Base-by-base conservation (phyloP, 2,113 vertebrate genomes). In the zebrafish (Danio rerio) region DNA sequence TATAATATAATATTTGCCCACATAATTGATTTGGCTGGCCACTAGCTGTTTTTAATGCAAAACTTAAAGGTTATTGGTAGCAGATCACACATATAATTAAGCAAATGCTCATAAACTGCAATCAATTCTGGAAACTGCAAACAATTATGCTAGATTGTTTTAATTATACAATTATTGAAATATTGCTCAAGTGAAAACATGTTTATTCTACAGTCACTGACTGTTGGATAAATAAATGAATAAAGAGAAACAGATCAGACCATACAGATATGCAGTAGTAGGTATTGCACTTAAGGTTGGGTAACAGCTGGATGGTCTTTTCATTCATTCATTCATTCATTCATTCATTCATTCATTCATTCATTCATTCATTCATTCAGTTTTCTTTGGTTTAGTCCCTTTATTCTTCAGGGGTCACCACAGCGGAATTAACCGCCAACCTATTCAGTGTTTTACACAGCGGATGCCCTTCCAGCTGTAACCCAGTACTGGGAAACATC, bases 201-300 rank as follows among this genome's bases (percentile, higher is more conserved):
- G 0, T 18, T 50, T 70, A 10, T 47, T 69, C 20, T 43, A 6
- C 9, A 45, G 42, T 68, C 15, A 45, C 42, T 72, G 69, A 72
- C 5, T 53, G 13, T 53, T 53, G 69, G 31, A 72, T 53, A 71
- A 53, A 55, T n/a, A 52, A 40, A 72, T 72, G 5, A 31, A 72
- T 40, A 40, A 40, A 6, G 70, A 40, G 11, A 31, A 71, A 53
- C 11, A 21, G 5, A 61, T 31, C 10, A 61, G 59, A 31, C 49
- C 0, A 15, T 21, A 50, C 31, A 63, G 12, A 3, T 11, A 63
- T n/a, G n/a, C n/a, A n/a, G n/a, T 13, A 40, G 21, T 61, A 12
- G 11, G 58, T 15, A 42, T 21, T 63, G 31, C 15, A 8, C 40
- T 42, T 2, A n/a, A n/a, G n/a, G n/a, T n/a, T n/a, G n/a, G n/a